These are phyloP conservation scores for Solenodon paradoxus DNA, from an alignment of 2,113 vertebrate species.

Conservation along the genomic window DNA sequence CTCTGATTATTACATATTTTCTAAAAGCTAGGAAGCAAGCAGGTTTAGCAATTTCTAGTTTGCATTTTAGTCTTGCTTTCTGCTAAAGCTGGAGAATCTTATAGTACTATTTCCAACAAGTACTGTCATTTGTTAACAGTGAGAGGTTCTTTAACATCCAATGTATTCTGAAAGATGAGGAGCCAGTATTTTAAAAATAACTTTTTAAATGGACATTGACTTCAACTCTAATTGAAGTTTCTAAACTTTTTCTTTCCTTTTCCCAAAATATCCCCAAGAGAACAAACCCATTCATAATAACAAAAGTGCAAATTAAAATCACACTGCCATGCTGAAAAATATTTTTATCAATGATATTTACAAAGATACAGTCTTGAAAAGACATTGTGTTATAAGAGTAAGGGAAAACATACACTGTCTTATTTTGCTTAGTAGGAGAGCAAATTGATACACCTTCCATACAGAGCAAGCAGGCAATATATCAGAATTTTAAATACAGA, in stretches of 20 bases:
- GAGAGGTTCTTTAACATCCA: slow-evolving; percentile 2
- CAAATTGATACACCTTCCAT: background rate
- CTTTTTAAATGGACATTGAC: background rate
- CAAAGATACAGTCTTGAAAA: background rate
- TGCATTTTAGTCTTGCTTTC: background rate
- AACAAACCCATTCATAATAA: background rate
- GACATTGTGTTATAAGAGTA: background rate
- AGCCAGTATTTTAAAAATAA: background rate
- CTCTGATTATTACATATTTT: background rate
- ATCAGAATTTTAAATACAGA: slow-evolving; percentile 13
- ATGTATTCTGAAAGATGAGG: background rate
- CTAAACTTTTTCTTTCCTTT: slow-evolving; percentile 4
- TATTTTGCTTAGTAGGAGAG: background rate
- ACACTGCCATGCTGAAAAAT: background rate
- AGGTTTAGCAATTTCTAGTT: background rate
- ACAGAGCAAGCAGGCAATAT: slow-evolving; percentile 8
- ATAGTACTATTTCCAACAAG: background rate
- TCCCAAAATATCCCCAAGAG: background rate
- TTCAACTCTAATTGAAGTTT: slow-evolving; percentile 13
- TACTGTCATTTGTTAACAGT: background rate
- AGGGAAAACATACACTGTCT: background rate
- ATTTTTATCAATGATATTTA: slow-evolving; percentile 37
- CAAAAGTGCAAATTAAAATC: slow-evolving; percentile 29
- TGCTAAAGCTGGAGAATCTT: background rate
- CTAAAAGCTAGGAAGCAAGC: background rate